Evolutionary conservation across 2,113 vertebrate species (phyloP).

Genomic region (Zosterops borbonicus): DNA sequence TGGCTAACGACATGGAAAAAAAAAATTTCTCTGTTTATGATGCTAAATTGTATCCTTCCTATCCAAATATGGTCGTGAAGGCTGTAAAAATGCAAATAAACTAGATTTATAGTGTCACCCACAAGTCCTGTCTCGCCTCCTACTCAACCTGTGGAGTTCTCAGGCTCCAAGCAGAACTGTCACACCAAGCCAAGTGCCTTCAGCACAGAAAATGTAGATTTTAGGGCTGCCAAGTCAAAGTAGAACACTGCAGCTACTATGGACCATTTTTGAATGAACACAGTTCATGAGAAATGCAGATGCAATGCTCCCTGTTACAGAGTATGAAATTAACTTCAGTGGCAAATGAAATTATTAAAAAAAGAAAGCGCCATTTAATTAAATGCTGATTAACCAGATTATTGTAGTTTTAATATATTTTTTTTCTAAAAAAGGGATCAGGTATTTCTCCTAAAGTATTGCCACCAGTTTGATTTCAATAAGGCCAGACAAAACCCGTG

Average conservation of each 20-base stretch:
- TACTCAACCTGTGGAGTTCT: not conserved
- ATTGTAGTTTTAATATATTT: not conserved
- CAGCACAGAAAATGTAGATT: not conserved
- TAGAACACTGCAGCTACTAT: not conserved
- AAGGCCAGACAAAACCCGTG: not conserved
- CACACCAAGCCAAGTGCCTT: not conserved
- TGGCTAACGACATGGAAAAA: not conserved
- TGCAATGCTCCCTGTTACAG: not conserved
- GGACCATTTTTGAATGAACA: not conserved
- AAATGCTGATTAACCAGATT: not conserved
- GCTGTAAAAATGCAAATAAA: not conserved
- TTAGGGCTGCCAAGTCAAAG: not conserved
- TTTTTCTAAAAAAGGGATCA: rapidly evolving
- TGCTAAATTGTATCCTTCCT: not conserved
- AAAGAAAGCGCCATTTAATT: not conserved
- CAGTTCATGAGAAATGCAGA: not conserved
- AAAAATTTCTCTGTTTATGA: not conserved
- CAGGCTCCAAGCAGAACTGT: not conserved
- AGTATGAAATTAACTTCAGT: not conserved
- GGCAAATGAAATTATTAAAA: not conserved
- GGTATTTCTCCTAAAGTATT: not conserved
- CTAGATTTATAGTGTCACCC: not conserved
- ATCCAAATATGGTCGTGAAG: not conserved
- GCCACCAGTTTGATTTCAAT: not conserved
- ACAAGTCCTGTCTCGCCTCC: not conserved